phyloP scores from a whole-genome alignment of 2,113 vertebrate genomes.

The Oenanthe melanoleuca region DNA sequence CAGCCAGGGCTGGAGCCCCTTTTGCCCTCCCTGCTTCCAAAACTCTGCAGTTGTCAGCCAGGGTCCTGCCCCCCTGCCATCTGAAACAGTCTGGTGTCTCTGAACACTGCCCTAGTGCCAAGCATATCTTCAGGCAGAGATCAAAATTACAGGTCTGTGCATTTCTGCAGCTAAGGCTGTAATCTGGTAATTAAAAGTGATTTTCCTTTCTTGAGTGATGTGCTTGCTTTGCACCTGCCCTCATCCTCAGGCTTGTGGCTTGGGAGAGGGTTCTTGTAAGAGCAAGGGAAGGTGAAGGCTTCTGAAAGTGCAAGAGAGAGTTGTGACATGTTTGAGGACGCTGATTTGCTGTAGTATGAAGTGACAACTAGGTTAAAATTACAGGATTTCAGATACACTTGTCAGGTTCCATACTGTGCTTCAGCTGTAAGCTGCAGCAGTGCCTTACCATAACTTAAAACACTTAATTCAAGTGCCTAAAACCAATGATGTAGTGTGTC shows the following conservation, averaged over 20 bases:
- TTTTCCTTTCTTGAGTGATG: conserved; percentile 14
- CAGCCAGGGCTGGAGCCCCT: accelerated
- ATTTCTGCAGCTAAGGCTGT: conserved; percentile 1
- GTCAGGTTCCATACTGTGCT: neutral
- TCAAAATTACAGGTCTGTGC: neutral
- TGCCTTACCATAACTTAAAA: neutral
- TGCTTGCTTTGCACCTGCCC: neutral
- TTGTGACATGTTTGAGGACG: neutral
- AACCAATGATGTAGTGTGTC: neutral
- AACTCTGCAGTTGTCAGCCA: neutral
- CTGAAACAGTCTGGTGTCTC: neutral
- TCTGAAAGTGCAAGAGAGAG: neutral
- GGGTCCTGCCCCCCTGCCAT: neutral
- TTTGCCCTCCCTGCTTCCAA: neutral
- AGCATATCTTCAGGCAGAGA: neutral
- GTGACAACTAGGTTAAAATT: neutral
- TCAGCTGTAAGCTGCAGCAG: neutral
- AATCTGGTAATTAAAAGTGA: conserved; percentile 23
- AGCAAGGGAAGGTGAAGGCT: neutral
- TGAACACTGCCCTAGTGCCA: neutral
- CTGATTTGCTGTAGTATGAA: neutral
- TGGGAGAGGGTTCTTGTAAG: neutral
- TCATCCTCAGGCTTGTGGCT: neutral
- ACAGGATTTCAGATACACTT: neutral
- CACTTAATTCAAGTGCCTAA: neutral